Conservation (phyloP, 2,888 invertebrate species). For the Hanleya hanleyi region DNA sequence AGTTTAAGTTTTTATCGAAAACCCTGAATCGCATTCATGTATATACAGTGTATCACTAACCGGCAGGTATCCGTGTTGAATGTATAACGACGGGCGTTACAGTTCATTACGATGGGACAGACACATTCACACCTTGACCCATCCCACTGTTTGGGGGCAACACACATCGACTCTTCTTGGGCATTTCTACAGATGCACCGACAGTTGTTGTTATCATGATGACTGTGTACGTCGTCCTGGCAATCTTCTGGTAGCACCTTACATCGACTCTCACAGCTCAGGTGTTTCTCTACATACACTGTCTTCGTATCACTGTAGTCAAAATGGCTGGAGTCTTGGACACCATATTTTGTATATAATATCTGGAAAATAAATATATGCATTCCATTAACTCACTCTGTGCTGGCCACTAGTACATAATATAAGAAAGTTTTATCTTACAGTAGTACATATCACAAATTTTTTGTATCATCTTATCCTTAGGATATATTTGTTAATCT, state of each 20-base stretch:
- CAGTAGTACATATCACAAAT: too few relatives aligned
- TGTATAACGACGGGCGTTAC: background rate
- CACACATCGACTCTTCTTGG: background rate
- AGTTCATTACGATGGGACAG: background rate
- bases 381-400: too few relatives aligned
- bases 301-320: background rate
- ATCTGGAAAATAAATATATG: too few relatives aligned
- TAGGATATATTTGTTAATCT: too few relatives aligned
- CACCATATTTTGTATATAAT: too few relatives aligned
- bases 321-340: background rate
- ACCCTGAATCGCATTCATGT: too few relatives aligned
- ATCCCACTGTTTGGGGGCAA: background rate
- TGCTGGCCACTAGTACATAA: too few relatives aligned
- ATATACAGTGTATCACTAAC: too few relatives aligned
- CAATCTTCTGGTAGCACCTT: background rate
- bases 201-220: background rate
- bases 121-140: background rate
- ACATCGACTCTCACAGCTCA: background rate
- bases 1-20: too few relatives aligned
- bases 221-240: background rate
- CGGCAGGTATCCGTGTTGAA: slow-evolving; percentile 6
- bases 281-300: background rate
- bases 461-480: too few relatives aligned
- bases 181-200: background rate
- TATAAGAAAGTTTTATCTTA: too few relatives aligned